Base-by-base conservation (phyloP, 2,797 vertebrate species). In the Echeneis naucrates region DNA sequence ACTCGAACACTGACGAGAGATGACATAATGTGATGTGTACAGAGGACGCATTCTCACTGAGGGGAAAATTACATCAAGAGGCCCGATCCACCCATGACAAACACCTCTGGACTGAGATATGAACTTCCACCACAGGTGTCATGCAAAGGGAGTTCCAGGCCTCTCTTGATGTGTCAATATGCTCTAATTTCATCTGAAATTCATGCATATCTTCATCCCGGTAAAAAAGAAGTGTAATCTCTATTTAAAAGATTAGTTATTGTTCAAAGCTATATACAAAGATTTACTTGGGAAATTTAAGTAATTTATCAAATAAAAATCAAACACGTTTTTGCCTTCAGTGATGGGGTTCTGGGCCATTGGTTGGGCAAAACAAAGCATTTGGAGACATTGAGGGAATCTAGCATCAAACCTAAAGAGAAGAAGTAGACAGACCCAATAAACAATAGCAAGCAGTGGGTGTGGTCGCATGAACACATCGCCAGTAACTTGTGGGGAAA, bases 1-100 rank as follows among this genome's bases (percentile, higher is more conserved):
- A 80, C 75, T 89, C 80, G 81, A 85, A 90, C 91, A 86, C 81
- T 84, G 86, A 89, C 54, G 53, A 84, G 79, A 82, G 68, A 63
- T 88, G 83, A 83, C 83, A 83, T 71, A 57, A 78, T 86, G 81
- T 81, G 78, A 91, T 76, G 72, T 0, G 83, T 78, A 82, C 81
- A 59, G 42, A 76, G 75, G 70, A 84, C 42, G 66, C 63, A 37
- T 68, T 86, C 82, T 72, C 78, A 82, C 69, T 82, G 74, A 75
- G 61, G 73, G 80, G 65, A 40, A 64, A 21, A 75, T 72, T 70
- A 80, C 65, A 72, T 75, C 65, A 77, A 17, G 65, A 83, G 59
- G 73, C 75, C 38, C 37, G 4, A 58, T 68, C 63, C 30, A 50
- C 74, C 80, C 50, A 54, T 61, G 57, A 75, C 57, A 61, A 82